Conservation (phyloP, 2,888 invertebrate species). For the Rambutsinella grinnellia region DNA sequence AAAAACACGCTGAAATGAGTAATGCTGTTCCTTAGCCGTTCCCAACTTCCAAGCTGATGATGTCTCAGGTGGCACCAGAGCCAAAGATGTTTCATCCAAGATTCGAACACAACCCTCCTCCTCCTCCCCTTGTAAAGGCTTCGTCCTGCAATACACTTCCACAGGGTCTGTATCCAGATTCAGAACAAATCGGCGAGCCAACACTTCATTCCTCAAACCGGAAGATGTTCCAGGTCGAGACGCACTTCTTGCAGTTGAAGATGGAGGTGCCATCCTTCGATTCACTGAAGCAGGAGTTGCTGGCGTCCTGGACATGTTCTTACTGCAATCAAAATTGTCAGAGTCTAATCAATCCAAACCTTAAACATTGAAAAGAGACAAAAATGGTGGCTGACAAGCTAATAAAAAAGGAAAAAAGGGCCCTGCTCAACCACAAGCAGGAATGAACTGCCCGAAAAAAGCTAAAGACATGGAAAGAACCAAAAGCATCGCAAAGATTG, state of each 20-base stretch:
- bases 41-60: constrained; percentile 71
- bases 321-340: constrained; percentile 6
- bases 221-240: constrained; percentile 14
- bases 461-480: no score
- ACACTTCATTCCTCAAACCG: constrained; percentile 18
- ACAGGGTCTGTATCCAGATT: constrained; percentile 77
- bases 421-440: no score
- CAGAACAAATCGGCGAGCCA: constrained; percentile 4
- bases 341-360: not conserved
- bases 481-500: no score
- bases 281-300: constrained; percentile 29
- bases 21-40: constrained; percentile 84
- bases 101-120: constrained; percentile 68
- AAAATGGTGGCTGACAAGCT: not conserved
- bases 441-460: no score
- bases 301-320: not conserved
- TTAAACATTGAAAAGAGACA: not conserved
- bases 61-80: constrained; percentile 69
- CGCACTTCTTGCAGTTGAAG: constrained; percentile 25
- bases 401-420: no score
- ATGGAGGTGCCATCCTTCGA: constrained; percentile 17
- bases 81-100: constrained; percentile 68
- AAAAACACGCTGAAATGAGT: constrained; percentile 83
- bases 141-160: constrained; percentile 88
- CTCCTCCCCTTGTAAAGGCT: constrained; percentile 80